Conservation (phyloP, 1,140 invertebrate genomes). For the Drosophila repletoides region DNA sequence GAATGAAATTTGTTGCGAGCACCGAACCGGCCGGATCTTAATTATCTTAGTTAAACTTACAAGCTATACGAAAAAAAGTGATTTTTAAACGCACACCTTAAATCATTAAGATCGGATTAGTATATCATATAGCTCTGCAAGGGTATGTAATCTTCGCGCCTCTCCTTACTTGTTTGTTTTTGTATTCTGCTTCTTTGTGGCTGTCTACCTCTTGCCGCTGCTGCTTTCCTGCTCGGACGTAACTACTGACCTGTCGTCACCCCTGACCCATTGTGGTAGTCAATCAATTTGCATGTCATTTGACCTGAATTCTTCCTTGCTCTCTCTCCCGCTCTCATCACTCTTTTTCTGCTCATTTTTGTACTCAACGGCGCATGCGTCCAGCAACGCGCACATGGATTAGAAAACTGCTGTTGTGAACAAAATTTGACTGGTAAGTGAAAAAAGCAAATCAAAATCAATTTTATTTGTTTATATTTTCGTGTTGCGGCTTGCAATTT, state of each 20-base stretch:
- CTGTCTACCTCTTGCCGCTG: slow-evolving; percentile 26
- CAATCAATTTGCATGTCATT: slow-evolving; percentile 17
- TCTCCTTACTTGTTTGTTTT: background rate
- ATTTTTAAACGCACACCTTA: no score
- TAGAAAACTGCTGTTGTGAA: background rate
- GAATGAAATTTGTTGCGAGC: no score
- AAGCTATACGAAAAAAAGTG: no score
- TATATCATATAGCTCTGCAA: no score
- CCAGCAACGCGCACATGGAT: slow-evolving; percentile 5
- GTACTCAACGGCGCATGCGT: no score
- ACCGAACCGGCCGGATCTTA: no score
- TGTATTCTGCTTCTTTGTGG: background rate
- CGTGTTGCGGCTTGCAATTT: slow-evolving; percentile 30
- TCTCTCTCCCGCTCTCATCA: background rate
- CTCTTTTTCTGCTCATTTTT: background rate
- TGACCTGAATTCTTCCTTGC: background rate
- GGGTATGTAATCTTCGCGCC: background rate
- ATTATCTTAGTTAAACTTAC: no score
- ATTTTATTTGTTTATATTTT: slow-evolving; percentile 13
- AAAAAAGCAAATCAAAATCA: slow-evolving; percentile 18
- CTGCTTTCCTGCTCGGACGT: slow-evolving; percentile 1
- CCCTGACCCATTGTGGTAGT: slow-evolving; percentile 27
- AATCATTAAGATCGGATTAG: no score
- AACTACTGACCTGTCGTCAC: slow-evolving; percentile 29
- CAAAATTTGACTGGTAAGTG: slow-evolving; percentile 32